Base-by-base conservation (phyloP, 2,113 vertebrate genomes). In the Microcebus jonahi region DNA sequence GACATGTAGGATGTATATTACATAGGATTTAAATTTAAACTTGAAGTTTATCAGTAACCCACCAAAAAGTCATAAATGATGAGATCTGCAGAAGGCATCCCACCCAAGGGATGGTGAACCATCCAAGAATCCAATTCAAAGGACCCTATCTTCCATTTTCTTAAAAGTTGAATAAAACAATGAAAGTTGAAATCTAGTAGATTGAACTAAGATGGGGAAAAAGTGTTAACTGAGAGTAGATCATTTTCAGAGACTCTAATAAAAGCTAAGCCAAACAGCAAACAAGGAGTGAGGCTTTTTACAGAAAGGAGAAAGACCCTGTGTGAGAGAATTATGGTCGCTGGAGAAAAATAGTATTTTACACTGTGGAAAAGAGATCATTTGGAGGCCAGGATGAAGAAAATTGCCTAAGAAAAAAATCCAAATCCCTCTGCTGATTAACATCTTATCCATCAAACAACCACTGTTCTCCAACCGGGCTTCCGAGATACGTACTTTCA, bases 381-480 rank as follows among this genome's bases (percentile, higher is more conserved):
- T 71, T 5, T 45, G 15, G 23, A 50, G 42, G 31, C 42, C 45
- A 80, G 45, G 34, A 79, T 70, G 34, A 68, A 88, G 61, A 63
- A 34, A 27, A 76, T 4, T 21, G 48, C 73, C 73, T 76, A 65
- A 71, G 65, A 80, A 94, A 94, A 80, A 94, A 94, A 87, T 65
- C 27, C 84, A 94, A 70, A 90, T 82, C 65, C 61, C 39, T 91
- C 1, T 3, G 14, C 25, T 85, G 48, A 76, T 68, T 48, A 86
- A 3, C 71, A 76, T 63, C 89, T 83, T 77, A 31, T 11, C 89
- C 8, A 88, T 88, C 70, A 75, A 53, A n/a, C 55, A 36, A 71
- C 14, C 27, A 34, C 14, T 14, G 20, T 71, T 31, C 63, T 63
- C 63, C 67, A 85, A n/a, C 53, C 50, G 17, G 39, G 25, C 85